Percentiles rank a stretch among this genome's conserved stretches.
Evolutionary conservation across 2,113 vertebrate species (phyloP).

Genomic region (Neopipo cinnamomea): DNA sequence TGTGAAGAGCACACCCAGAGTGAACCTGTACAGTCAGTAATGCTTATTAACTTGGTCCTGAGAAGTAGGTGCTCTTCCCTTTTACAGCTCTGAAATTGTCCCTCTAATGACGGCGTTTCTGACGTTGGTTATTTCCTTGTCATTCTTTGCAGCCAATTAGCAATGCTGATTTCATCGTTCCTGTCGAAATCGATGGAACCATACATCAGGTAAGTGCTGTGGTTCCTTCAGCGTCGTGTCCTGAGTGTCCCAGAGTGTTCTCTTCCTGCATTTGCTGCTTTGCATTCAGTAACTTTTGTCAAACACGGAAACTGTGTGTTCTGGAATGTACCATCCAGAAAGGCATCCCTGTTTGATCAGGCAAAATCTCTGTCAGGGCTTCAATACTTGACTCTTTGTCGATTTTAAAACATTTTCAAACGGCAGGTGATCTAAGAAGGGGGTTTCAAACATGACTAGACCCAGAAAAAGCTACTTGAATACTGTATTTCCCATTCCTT

Average conservation of each 20-base stretch:
- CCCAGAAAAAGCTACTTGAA: not conserved
- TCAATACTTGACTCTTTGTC: not conserved
- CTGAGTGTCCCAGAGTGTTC: rapidly evolving
- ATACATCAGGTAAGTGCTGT: constrained; percentile 90
- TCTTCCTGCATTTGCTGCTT: not conserved
- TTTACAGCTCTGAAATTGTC: not conserved
- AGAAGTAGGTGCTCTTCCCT: not conserved
- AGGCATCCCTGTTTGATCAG: not conserved
- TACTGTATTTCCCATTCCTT: not conserved
- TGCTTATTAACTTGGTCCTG: not conserved
- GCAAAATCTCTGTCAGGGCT: not conserved
- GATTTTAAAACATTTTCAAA: not conserved
- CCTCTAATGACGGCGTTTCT: not conserved
- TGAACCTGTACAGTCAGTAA: not conserved
- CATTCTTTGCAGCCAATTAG: constrained; percentile 87
- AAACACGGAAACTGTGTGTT: not conserved
- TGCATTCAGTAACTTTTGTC: not conserved
- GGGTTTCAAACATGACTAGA: not conserved
- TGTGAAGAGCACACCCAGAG: not conserved
- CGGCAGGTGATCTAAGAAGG: not conserved
- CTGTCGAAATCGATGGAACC: constrained; percentile 97
- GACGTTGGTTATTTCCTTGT: constrained; percentile 34
- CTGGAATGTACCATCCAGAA: not conserved
- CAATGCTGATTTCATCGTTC: constrained; percentile 98
- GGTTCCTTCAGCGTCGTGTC: not conserved